These are phyloP conservation scores for Drosophila acutilabella DNA, from an alignment of 2,888 invertebrate genomes.

Conservation along the genomic window DNA sequence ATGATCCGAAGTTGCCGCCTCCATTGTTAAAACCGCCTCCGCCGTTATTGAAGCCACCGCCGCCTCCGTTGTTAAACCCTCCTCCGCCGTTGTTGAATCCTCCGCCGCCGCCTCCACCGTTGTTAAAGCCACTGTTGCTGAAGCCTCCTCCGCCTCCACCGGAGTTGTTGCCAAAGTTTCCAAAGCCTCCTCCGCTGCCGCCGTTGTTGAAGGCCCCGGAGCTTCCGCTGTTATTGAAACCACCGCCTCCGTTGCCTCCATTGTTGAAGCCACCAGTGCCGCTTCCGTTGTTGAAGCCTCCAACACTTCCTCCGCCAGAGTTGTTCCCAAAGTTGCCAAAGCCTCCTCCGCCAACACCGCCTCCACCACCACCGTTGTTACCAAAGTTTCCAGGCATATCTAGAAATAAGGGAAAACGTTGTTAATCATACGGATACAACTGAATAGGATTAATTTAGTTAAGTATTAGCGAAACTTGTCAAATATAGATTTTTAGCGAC, in stretches of 20 bases:
- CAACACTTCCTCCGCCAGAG: constrained; percentile 58
- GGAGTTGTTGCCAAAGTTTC: constrained; percentile 55
- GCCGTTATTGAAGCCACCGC: constrained; percentile 68
- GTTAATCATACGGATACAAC: background rate
- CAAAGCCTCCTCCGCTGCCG: constrained; percentile 63
- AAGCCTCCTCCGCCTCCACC: constrained; percentile 48
- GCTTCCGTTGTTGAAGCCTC: constrained; percentile 31
- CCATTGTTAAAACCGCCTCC: constrained; percentile 76
- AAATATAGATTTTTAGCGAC: constrained; percentile 3
- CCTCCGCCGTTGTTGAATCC: constrained; percentile 62
- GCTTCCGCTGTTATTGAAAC: constrained; percentile 59
- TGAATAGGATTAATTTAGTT: background rate
- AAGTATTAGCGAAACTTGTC: background rate
- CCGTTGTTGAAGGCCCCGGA: constrained; percentile 55
- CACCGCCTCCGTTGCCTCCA: constrained; percentile 57
- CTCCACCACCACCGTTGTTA: constrained; percentile 63
- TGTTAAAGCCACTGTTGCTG: constrained; percentile 53
- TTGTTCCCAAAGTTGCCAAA: constrained; percentile 48
- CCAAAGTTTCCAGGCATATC: constrained; percentile 51
- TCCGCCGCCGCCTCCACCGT: constrained; percentile 50
- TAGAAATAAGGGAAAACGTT: constrained; percentile 10
- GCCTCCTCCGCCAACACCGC: constrained; percentile 44
- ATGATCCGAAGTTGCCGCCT: constrained; percentile 55
- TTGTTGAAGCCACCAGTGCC: constrained; percentile 33
- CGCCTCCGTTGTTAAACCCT: constrained; percentile 73